Base-by-base conservation (phyloP, 2,888 invertebrate species). In the Laothoe populi region DNA sequence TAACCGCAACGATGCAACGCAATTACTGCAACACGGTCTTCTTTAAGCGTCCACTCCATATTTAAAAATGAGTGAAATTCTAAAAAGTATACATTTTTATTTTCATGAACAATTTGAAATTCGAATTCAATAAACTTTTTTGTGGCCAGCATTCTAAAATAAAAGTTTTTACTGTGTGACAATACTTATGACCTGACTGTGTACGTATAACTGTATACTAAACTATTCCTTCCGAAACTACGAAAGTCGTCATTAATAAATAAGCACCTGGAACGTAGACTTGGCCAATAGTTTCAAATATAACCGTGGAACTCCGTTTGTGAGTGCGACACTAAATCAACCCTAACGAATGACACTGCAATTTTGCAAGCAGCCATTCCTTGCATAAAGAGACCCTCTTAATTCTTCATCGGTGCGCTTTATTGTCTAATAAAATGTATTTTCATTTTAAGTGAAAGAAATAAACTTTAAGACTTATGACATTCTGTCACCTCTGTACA, bases 201-300 rank as follows among this genome's bases (percentile, higher is more conserved):
- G n/a, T n/a, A n/a, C 19, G 5, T 26, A 8, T 5, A 38, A 2
- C 42, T 60, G 42, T 31, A 48, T 26, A 4, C 19, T 26, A 70
- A 59, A 60, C 64, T 70, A 82, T 79, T 77, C 74, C 77, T 75
- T 70, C 63, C 64, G 66, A 75, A 73, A 75, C 73, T 70, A 74
- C 73, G 68, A 72, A 75, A 75, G 71, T 77, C 74, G 68, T 77
- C 75, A 76, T 77, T 77, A 73, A 75, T 72, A 73, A 70, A 72
- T 73, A 74, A 77, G 73, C 70, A 75, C 72, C 71, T 64, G 65
- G 66, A 63, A n/a, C 13, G 62, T 57, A 53, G 58, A 58, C 57
- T 46, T 57, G 57, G 60, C 40, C 57, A 57, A 58, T 58, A 63
- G 63, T 60, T 63, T 63, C 57, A 60, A 60, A 58, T 66, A 61